These are phyloP conservation scores for Bombus cullumanus DNA, from an alignment of 1,140 invertebrate genomes.

Conservation along the genomic window DNA sequence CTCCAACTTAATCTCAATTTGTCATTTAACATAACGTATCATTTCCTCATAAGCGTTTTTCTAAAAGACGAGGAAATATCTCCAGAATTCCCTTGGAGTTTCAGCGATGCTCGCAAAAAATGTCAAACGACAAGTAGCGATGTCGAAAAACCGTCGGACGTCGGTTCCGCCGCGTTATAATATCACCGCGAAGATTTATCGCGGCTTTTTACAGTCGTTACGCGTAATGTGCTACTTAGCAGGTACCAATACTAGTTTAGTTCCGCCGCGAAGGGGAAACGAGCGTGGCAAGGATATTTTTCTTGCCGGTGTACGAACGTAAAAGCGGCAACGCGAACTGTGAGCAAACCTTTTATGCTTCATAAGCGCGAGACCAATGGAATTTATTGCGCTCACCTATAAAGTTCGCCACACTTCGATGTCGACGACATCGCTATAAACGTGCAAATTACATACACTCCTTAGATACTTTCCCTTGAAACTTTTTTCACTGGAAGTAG, in stretches of 20 bases:
- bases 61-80: not conserved
- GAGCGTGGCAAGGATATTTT: constrained; percentile 10
- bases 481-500: not conserved
- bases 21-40: too few species aligned
- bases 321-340: constrained; percentile 1
- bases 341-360: constrained; percentile 36
- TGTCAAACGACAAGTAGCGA: not conserved
- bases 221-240: constrained; percentile 38
- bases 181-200: constrained; percentile 22
- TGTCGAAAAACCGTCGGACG: not conserved
- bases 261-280: not conserved
- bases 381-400: constrained; percentile 9
- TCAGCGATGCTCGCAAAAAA: not conserved
- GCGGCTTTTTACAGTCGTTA: constrained; percentile 18
- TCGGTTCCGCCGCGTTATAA: not conserved
- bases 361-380: constrained; percentile 1
- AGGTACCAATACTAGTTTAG: constrained; percentile 42
- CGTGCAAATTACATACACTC: not conserved
- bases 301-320: constrained; percentile 8
- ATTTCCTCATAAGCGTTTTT: not conserved
- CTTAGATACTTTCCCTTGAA: not conserved
- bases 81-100: not conserved
- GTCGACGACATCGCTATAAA: constrained; percentile 13
- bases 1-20: too few species aligned
- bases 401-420: not conserved